phyloP scores from a whole-genome alignment of 2,797 vertebrate species.

The Gallinago stenura region DNA sequence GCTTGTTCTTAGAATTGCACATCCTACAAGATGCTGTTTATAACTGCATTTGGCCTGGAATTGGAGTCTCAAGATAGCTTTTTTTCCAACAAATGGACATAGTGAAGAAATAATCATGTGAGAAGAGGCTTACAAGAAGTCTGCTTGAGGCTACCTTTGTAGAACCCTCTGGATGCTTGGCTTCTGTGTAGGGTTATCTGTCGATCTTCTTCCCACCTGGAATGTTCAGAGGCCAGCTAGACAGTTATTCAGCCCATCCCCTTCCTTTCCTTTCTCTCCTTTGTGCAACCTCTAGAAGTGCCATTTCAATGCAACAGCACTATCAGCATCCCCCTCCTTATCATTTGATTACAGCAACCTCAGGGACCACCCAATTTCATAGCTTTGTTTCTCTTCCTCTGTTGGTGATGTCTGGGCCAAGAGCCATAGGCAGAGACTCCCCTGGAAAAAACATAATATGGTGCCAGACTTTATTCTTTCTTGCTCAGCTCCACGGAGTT shows the following conservation, averaged over 20 bases:
- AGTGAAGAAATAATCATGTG: background rate
- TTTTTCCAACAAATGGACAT: background rate
- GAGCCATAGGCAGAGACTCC: conserved; percentile 29
- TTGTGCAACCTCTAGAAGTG: background rate
- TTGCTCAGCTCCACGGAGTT: background rate
- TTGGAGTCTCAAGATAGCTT: background rate
- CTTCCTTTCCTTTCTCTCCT: background rate
- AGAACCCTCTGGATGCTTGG: background rate
- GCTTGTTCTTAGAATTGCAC: background rate
- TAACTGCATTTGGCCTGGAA: background rate
- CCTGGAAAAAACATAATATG: conserved; percentile 34
- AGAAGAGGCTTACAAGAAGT: background rate
- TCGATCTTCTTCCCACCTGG: background rate
- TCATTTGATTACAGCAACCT: conserved; percentile 29
- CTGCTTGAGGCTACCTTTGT: background rate
- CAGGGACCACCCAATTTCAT: conserved; percentile 31
- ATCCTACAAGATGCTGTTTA: background rate
- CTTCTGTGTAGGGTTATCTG: background rate
- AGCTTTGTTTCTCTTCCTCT: conserved; percentile 61
- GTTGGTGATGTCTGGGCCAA: conserved; percentile 40
- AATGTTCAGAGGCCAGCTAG: background rate
- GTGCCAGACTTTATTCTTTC: conserved; percentile 59
- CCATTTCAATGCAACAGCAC: conserved; percentile 9
- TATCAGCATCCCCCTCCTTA: conserved; percentile 33
- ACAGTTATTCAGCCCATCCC: background rate